Conservation (phyloP, 1,140 invertebrate genomes). For the Euwallacea similis region DNA sequence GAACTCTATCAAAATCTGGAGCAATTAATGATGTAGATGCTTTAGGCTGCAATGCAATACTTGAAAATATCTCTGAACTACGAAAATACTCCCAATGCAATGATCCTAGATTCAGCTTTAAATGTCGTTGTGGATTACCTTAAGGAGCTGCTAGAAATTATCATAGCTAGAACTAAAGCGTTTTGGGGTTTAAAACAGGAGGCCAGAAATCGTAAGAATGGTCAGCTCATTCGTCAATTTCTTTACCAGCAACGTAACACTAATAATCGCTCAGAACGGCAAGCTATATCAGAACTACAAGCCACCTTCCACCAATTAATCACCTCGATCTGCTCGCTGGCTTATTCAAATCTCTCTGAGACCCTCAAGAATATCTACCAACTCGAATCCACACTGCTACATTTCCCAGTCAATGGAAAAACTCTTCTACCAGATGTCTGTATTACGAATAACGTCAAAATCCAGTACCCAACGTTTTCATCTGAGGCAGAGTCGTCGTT, state of each 20-base stretch:
- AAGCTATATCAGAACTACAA: slow-evolving; percentile 37
- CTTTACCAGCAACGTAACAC: neutral
- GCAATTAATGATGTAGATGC: no score
- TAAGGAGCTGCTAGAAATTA: slow-evolving; percentile 39
- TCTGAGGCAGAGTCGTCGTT: slow-evolving; percentile 12
- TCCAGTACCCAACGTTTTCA: slow-evolving; percentile 21
- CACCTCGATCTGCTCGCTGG: slow-evolving; percentile 33
- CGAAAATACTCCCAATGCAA: slow-evolving; percentile 31
- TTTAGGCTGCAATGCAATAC: slow-evolving; percentile 24
- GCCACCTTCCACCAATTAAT: slow-evolving; percentile 39
- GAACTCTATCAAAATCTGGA: no score
- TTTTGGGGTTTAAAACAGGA: neutral
- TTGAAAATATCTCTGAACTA: slow-evolving; percentile 32
- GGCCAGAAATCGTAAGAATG: slow-evolving; percentile 4
- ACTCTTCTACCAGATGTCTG: slow-evolving; percentile 34
- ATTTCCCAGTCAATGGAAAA: slow-evolving; percentile 41
- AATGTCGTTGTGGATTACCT: slow-evolving; percentile 32
- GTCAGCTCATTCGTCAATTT: neutral
- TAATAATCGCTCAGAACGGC: slow-evolving; percentile 27
- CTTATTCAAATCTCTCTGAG: slow-evolving; percentile 35
- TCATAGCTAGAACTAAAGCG: slow-evolving; percentile 31
- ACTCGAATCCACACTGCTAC: slow-evolving; percentile 40
- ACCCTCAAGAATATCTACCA: slow-evolving; percentile 36
- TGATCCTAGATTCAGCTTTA: slow-evolving; percentile 33
- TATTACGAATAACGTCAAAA: slow-evolving; percentile 23